These are phyloP conservation scores for Piprites chloris DNA, from an alignment of 2,113 vertebrate species.

Conservation along the genomic window DNA sequence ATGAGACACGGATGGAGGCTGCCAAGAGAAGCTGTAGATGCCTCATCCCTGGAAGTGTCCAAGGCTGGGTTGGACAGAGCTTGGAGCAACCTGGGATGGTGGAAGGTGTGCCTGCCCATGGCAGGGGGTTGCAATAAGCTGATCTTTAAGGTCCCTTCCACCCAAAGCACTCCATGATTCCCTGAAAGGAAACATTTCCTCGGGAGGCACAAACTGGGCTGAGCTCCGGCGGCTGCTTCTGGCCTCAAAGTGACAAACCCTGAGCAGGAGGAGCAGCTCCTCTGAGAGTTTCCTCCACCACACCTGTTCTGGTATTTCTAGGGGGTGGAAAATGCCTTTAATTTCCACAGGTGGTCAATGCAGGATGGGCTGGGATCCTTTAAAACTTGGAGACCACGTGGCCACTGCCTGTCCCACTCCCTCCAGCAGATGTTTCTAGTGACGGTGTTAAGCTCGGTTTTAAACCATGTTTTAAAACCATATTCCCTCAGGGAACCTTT, in stretches of 20 bases:
- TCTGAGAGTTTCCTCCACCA: neutral
- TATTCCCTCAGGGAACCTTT: too few species aligned
- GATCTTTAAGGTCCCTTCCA: neutral
- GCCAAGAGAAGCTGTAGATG: neutral
- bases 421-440: too few species aligned
- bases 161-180: neutral
- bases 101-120: neutral
- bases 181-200: neutral
- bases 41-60: neutral
- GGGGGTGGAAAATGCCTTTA: neutral
- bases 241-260: neutral
- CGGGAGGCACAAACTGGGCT: fast-evolving
- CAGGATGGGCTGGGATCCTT: neutral
- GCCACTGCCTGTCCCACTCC: too few species aligned
- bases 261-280: neutral
- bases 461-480: neutral
- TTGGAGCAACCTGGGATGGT: too few species aligned
- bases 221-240: neutral
- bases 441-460: neutral
- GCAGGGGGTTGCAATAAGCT: neutral
- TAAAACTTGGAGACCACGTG: neutral
- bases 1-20: neutral
- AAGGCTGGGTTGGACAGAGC: neutral
- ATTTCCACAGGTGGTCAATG: neutral
- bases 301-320: neutral